Conservation (phyloP, 2,797 vertebrate genomes). For the Gymnocypris eckloni region DNA sequence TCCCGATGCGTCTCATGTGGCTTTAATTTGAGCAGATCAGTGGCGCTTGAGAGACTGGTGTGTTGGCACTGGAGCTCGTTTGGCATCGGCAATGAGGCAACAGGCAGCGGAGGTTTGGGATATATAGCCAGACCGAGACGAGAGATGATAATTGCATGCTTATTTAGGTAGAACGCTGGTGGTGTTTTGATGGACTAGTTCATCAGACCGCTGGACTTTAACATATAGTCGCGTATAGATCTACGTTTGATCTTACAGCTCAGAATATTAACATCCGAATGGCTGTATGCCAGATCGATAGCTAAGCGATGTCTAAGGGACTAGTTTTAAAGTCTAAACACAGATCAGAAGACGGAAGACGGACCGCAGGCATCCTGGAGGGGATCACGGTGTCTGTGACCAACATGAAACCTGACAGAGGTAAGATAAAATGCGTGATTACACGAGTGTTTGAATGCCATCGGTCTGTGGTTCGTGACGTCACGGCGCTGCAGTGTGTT, state of each 20-base stretch:
- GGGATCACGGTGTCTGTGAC: constrained; percentile 76
- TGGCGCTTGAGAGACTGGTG: constrained; percentile 17
- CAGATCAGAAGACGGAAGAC: constrained; percentile 60
- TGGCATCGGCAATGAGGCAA: constrained; percentile 40
- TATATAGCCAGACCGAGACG: constrained; percentile 12
- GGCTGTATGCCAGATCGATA: constrained; percentile 36
- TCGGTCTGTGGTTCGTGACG: constrained; percentile 17
- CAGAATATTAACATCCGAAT: constrained; percentile 35
- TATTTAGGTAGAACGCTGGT: constrained; percentile 49
- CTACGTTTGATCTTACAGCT: constrained; percentile 15
- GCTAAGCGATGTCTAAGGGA: constrained; percentile 43
- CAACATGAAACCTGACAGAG: constrained; percentile 96
- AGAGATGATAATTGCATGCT: constrained; percentile 54
- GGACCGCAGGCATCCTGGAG: constrained; percentile 63
- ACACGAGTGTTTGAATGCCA: constrained; percentile 15
- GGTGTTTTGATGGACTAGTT: constrained; percentile 30
- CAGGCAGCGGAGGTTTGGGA: neutral
- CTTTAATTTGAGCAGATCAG: constrained; percentile 38
- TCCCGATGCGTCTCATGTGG: constrained; percentile 48
- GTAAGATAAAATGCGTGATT: constrained; percentile 71
- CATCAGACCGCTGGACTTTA: constrained; percentile 21
- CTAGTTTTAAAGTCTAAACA: constrained; percentile 56
- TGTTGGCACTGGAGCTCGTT: constrained; percentile 22
- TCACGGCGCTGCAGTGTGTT: constrained; percentile 31
- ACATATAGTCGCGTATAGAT: constrained; percentile 13